Percentiles rank a stretch among this genome's conserved stretches.
Conservation (phyloP, 2,113 vertebrate species). For the Chelonoidis abingdonii region DNA sequence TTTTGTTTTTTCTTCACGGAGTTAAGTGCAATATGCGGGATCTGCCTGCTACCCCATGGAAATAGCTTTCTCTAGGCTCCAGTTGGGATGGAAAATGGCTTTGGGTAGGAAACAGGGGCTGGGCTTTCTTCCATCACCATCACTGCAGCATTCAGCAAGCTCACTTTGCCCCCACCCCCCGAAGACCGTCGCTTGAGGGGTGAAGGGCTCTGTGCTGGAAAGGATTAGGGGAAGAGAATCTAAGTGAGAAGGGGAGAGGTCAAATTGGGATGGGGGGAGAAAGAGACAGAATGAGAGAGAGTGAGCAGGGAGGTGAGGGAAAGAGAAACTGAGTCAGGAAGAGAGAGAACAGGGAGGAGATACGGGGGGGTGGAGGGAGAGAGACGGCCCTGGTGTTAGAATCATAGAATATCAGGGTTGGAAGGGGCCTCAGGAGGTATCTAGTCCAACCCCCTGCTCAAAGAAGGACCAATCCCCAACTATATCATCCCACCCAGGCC, state of each 20-base stretch:
- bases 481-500: too few relatives aligned
- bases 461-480: too few relatives aligned
- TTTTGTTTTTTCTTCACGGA: not conserved
- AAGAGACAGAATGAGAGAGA: not conserved
- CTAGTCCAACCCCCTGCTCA: too few relatives aligned
- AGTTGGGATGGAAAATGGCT: too few relatives aligned
- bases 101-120: too few relatives aligned
- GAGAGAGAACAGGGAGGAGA: not conserved
- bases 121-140: not conserved
- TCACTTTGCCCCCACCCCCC: not conserved
- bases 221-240: not conserved
- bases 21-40: not conserved
- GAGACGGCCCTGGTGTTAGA: not conserved
- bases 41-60: accelerated
- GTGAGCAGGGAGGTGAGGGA: not conserved
- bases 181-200: not conserved
- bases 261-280: not conserved
- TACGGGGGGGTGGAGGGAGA: too few relatives aligned
- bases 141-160: not conserved
- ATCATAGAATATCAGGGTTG: too few relatives aligned
- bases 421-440: too few relatives aligned
- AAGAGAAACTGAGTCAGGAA: not conserved
- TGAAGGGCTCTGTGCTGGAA: not conserved
- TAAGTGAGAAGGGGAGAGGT: too few relatives aligned
- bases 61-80: not conserved